A percentile compares a stretch with the other conserved stretches of the same genome.
Conservation (phyloP, 2,113 vertebrate genomes). For the Toxotes chatareus region DNA sequence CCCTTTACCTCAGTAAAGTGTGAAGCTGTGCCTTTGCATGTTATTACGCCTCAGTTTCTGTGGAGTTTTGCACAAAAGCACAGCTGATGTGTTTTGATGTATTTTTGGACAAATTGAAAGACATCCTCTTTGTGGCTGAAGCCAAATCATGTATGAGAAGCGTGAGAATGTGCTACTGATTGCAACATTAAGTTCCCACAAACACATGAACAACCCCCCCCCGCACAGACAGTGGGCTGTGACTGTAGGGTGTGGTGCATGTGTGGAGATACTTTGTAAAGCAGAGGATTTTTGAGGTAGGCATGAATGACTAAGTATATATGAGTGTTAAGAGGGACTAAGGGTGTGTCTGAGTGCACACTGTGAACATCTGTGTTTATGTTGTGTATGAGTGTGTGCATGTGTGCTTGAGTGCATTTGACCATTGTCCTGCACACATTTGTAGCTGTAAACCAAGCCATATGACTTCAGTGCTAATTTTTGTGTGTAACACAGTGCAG, state of each 20-base stretch:
- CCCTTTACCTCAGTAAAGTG: not conserved
- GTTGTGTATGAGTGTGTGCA: constrained; percentile 12
- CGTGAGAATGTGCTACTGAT: constrained; percentile 27
- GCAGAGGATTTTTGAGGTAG: constrained; percentile 49
- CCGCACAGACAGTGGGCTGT: constrained; percentile 39
- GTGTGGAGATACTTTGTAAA: constrained; percentile 39
- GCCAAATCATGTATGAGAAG: constrained; percentile 12
- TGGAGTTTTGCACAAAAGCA: not conserved
- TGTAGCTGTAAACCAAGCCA: not conserved
- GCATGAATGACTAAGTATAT: constrained; percentile 43
- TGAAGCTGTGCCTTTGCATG: not conserved
- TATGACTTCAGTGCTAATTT: constrained; percentile 10
- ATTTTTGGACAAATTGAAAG: constrained; percentile 20
- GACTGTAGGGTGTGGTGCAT: constrained; percentile 57
- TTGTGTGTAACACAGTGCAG: not conserved
- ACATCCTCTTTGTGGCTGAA: constrained; percentile 21
- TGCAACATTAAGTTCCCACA: constrained; percentile 47
- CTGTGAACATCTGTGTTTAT: constrained; percentile 40
- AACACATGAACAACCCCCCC: constrained; percentile 12
- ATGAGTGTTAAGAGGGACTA: constrained; percentile 31
- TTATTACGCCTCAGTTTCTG: not conserved
- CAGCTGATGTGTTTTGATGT: constrained; percentile 5
- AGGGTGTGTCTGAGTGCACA: constrained; percentile 27
- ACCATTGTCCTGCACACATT: not conserved
- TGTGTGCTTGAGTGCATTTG: not conserved